Evolutionary conservation across 2,888 invertebrate genomes (phyloP), one percentile per base, ranked within the genome.

Genomic region (Cabera pusaria): DNA sequence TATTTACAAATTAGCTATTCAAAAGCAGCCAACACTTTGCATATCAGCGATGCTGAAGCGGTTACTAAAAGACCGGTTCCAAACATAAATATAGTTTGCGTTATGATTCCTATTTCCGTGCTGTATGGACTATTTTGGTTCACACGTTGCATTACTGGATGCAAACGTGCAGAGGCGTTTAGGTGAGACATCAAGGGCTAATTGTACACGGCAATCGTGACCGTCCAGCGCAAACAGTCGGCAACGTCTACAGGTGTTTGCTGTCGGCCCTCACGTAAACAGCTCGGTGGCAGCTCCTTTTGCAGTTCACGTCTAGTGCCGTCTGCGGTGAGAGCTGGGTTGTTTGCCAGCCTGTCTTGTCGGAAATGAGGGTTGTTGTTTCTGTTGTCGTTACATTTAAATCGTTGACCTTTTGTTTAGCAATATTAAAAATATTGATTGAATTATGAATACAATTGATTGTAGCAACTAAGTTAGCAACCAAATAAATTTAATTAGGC

Each of bases 201-300:
- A 84, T 85, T 83, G 82, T 76, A 75, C 77, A 72, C 66, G 68
- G 78, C 74, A 74, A 68, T 76, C 70, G 77, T 72, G 73, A 73
- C 64, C 64, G 75, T 77, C 77, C 78, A 79, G 74, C 68, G 61
- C 71, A 84, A 83, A 85, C 72, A 83, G 68, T 63, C 59, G 62
- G 59, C 65, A 74, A 74, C 69, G 75, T 74, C 72, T 71, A 74
- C 78, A 79, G 76, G 77, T 85, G 81, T 85, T 80, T 81, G 78
- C 75, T 56, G 72, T 80, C 74, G 70, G 72, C 79, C 84, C 84
- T 72, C 81, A 82, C 81, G 81, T 82, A 85, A 86, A 86, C 81
- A 83, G 69, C 67, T 66, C 64, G 56, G 51, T 67, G 68, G 65
- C 64, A 69, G 68, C 61, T 74, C 78, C 80, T 82, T 74, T 72